Evolutionary conservation across 2,888 invertebrate genomes (phyloP).

Genomic region (Neocrepidodera transversa): DNA sequence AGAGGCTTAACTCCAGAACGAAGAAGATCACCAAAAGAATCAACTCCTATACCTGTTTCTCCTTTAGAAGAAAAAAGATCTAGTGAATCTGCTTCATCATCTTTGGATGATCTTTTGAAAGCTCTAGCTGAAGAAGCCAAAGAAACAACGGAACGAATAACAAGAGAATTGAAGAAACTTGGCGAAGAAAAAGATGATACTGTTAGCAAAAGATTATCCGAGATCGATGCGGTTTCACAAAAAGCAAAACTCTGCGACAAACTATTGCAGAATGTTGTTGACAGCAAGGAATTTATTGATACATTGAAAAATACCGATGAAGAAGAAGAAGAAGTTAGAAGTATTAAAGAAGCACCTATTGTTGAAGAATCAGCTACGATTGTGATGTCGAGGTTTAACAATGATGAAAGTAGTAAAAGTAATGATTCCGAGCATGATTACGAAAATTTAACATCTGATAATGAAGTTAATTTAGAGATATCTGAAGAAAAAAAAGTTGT

Average conservation of each 20-base stretch:
- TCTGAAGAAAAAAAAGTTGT: conserved; percentile 34
- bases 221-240: conserved; percentile 61
- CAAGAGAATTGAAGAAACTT: conserved; percentile 65
- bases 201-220: conserved; percentile 43
- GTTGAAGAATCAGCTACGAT: conserved; percentile 53
- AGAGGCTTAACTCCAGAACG: conserved; percentile 49
- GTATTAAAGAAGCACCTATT: conserved; percentile 46
- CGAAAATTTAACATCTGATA: conserved; percentile 54
- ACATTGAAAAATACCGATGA: conserved; percentile 47
- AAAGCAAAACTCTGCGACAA: conserved; percentile 63
- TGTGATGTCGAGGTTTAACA: conserved; percentile 50
- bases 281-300: conserved; percentile 50
- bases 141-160: conserved; percentile 72
- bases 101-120: conserved; percentile 74
- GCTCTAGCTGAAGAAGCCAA: conserved; percentile 78
- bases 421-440: conserved; percentile 54
- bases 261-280: conserved; percentile 59
- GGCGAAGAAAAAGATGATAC: conserved; percentile 44
- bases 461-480: conserved; percentile 42
- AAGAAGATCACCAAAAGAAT: conserved; percentile 49
- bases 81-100: conserved; percentile 44
- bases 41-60: conserved; percentile 48
- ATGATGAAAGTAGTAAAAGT: conserved; percentile 30
- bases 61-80: conserved; percentile 42
- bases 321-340: conserved; percentile 50